Percentiles rank a stretch among this genome's conserved stretches.
These are phyloP conservation scores for Agrotis ipsilon DNA, from an alignment of 2,888 invertebrate genomes.

Conservation along the genomic window DNA sequence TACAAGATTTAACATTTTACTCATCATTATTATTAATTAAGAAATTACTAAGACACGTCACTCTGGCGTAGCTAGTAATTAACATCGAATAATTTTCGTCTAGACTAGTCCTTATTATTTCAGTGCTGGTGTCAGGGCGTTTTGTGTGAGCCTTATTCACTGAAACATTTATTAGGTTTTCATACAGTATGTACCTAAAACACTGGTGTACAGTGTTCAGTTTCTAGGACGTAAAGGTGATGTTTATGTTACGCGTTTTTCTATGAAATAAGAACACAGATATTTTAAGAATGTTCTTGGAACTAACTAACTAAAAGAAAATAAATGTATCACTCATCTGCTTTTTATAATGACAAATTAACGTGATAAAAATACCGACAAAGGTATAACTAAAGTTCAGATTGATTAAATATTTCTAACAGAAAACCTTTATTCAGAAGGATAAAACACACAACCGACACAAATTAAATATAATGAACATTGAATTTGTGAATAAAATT, in stretches of 20 bases:
- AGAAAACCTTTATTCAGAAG: not conserved
- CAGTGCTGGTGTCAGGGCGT: conserved; percentile 39
- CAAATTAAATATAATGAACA: not conserved
- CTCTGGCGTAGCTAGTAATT: conserved; percentile 32
- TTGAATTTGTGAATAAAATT: too few relatives aligned
- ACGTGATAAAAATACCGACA: not conserved
- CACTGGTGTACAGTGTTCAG: conserved; percentile 33
- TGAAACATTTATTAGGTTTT: conserved; percentile 62
- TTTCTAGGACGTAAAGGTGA: conserved; percentile 33
- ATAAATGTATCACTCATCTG: not conserved
- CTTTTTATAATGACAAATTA: not conserved
- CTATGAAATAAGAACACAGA: rapidly evolving
- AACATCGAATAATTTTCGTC: conserved; percentile 53
- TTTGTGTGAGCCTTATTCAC: conserved; percentile 29
- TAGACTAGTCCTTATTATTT: conserved; percentile 60
- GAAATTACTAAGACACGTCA: conserved; percentile 32
- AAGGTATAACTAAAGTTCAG: too few relatives aligned
- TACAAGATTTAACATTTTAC: conserved; percentile 37
- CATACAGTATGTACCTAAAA: conserved; percentile 36
- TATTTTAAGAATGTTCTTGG: not conserved
- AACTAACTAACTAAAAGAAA: not conserved
- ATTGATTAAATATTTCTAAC: not conserved
- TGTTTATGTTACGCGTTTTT: conserved; percentile 13
- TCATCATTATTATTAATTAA: conserved; percentile 38
- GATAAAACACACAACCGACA: not conserved